These are phyloP conservation scores for Pardalotus punctatus DNA, from an alignment of 2,113 vertebrate genomes.

Conservation along the genomic window DNA sequence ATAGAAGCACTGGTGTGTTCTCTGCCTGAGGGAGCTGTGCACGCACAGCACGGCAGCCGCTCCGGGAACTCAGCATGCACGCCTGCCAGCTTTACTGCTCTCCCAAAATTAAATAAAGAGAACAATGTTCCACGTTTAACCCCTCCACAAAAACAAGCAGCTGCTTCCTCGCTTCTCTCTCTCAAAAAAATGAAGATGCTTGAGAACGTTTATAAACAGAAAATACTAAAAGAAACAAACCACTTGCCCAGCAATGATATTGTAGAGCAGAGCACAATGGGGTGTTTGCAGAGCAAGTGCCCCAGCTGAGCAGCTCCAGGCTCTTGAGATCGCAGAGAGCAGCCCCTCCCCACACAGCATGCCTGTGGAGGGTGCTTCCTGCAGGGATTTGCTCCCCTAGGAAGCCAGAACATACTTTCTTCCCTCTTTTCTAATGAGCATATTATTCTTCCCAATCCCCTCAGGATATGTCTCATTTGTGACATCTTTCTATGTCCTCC, in stretches of 20 bases:
- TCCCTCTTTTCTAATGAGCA: neutral
- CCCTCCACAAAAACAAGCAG: neutral
- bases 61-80: rapidly evolving
- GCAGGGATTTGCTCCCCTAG: neutral
- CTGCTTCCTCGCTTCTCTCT: neutral
- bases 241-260: rapidly evolving
- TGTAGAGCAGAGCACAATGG: neutral
- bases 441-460: neutral
- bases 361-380: neutral
- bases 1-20: rapidly evolving
- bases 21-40: rapidly evolving
- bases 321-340: neutral
- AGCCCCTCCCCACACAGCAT: neutral
- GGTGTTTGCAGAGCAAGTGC: rapidly evolving
- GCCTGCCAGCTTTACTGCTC: neutral
- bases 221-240: neutral
- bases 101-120: neutral
- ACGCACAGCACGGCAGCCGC: rapidly evolving
- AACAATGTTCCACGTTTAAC: neutral
- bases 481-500: neutral
- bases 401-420: neutral
- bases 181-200: neutral
- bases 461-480: neutral
- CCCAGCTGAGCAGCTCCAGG: neutral
- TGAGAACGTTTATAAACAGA: neutral